These are phyloP conservation scores for Sebastes elongatus DNA, from an alignment of 2,797 vertebrate genomes.

Conservation along the genomic window DNA sequence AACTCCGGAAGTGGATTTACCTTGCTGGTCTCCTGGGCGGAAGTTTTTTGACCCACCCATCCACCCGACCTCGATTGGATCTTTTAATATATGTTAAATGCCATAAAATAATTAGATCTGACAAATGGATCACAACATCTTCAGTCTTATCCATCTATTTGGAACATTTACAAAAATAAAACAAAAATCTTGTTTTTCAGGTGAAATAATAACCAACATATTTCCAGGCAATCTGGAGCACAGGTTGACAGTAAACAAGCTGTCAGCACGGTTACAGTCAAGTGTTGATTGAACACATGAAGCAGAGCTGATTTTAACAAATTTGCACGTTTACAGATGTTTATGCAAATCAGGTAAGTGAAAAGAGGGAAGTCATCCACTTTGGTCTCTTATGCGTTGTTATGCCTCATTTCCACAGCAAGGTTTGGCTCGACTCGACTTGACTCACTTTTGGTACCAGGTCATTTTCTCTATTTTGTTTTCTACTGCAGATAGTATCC, in stretches of 20 bases:
- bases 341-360: neutral
- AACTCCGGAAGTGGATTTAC: too few relatives aligned
- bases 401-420: neutral
- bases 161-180: neutral
- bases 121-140: neutral
- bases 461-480: neutral
- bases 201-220: neutral
- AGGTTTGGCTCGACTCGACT: neutral
- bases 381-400: neutral
- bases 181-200: neutral
- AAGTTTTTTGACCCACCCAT: too few relatives aligned
- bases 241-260: neutral
- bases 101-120: neutral
- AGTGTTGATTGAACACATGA: neutral
- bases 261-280: neutral
- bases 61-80: neutral
- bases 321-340: neutral
- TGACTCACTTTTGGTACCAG: too few relatives aligned
- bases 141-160: too few relatives aligned
- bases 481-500: neutral
- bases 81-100: neutral
- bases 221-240: too few relatives aligned
- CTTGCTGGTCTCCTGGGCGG: too few relatives aligned
- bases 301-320: neutral
- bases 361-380: neutral